Evolutionary conservation across 2,888 invertebrate species (phyloP), one percentile per base, ranked within the genome.

Genomic region (Caenorhabditis uteleia): DNA sequence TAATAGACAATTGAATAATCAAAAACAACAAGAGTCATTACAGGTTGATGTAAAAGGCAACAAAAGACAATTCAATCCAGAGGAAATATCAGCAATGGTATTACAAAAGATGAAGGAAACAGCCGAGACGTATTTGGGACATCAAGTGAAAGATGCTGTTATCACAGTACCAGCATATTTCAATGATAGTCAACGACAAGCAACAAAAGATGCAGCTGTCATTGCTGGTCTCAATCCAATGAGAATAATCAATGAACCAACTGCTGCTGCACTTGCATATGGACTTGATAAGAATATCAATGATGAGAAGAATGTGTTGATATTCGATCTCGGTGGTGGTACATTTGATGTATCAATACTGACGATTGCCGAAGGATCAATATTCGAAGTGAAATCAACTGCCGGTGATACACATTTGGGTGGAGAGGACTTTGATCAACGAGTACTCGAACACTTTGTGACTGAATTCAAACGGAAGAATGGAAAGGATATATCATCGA

Each of bases 1-100:
- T n/a, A n/a, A n/a, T n/a, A n/a, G n/a, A n/a, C n/a, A n/a, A n/a
- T n/a, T n/a, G n/a, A n/a, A n/a, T n/a, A n/a, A n/a, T n/a, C n/a
- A n/a, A n/a, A n/a, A n/a, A n/a, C n/a, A n/a, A n/a, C n/a, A n/a
- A n/a, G n/a, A n/a, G n/a, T n/a, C n/a, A n/a, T n/a, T n/a, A n/a
- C n/a, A n/a, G n/a, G 91, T 92, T 21, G 86, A 90, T 67, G 92
- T 91, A 87, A 93, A 92, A 84, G 92, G 91, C 33, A 92, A 93
- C 85, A 85, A 86, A 53, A 93, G 93, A 84, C 88, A 88, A 10
- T 82, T 79, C 69, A 71, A 59, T 31, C 79, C 82, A 25, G 82
- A 82, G 65, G 84, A 83, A 59, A 73, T 80, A 45, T 77, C 77
- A 16, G 77, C 80, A 8, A 81, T 81, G 80, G 79, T 80, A 21